Conservation (phyloP, 2,797 vertebrate species). For the Eleutherodactylus coqui region DNA sequence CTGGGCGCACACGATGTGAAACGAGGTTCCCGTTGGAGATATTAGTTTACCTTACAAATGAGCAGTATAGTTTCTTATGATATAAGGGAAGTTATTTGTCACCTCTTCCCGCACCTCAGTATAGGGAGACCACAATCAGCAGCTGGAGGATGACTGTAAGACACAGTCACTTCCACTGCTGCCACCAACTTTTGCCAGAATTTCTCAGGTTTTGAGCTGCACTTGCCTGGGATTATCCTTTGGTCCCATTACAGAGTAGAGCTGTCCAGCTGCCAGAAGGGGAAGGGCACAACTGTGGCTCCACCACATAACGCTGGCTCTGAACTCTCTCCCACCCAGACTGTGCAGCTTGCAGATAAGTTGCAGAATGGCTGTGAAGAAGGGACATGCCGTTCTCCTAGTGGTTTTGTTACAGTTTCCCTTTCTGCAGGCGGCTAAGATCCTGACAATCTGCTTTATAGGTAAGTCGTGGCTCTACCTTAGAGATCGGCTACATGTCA, state of each 20-base stretch:
- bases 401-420: not conserved
- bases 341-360: not conserved
- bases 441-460: not conserved
- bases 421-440: not conserved
- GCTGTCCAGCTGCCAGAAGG: not conserved
- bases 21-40: no score
- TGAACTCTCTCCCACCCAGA: not conserved
- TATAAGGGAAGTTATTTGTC: no score
- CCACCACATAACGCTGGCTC: not conserved
- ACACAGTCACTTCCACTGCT: no score
- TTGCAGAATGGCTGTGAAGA: not conserved
- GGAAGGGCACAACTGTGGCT: not conserved
- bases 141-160: no score
- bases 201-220: not conserved
- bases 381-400: not conserved
- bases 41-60: no score
- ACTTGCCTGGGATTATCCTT: no score
- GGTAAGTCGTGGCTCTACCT: not conserved
- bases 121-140: no score
- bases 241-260: not conserved
- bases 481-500: not conserved
- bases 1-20: no score
- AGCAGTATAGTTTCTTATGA: no score
- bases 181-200: not conserved
- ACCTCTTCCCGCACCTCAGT: no score